Base-by-base conservation (phyloP, 2,888 invertebrate genomes). In the Stenoptilia bipunctidactyla region DNA sequence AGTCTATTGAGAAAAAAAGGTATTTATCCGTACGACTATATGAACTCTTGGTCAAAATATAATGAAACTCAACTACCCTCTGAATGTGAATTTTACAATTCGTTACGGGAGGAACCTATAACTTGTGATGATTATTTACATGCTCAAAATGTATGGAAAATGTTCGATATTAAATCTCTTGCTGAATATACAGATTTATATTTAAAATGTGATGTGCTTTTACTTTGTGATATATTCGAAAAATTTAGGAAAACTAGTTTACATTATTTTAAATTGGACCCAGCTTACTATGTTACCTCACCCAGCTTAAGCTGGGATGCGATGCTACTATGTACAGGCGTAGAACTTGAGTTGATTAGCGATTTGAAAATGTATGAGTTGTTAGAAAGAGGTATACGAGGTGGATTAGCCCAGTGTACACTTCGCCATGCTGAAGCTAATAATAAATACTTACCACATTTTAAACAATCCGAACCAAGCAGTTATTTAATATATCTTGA, bases 201-300 rank as follows among this genome's bases (percentile, higher is more conserved):
- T 45, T 45, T 55, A 12, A 56, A 59, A 49, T 53, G 52, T 12
- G 57, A 61, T 40, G 58, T 60, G 2, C 37, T 58, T 37, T 27
- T 65, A 3, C 41, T 66, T 20, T 47, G 49, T 13, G 61, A 66
- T 40, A 43, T 61, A 13, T 61, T 64, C 45, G 60, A 66, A 55
- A 60, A 60, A 40, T 61, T 61, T 41, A 44, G 63, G 38, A 37
- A 46, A 13, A n/a, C 55, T 1, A 58, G 58, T 45, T 34, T 56
- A 5, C 30, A 36, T 10, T 48, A 51, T 3, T 61, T 59, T 42
- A 35, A 41, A 36, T 38, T 52, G 41, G 49, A 50, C 39, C 51
- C 52, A 2, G 47, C 48, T 10, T 46, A 50, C 41, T 51, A 50
- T 38, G 51, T 48, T 35, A 53, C 50, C 15, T 45, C 50, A n/a